A percentile compares a stretch with the other conserved stretches of the same genome.
Evolutionary conservation across 2,797 vertebrate genomes (phyloP).

Genomic region (Darevskia mixta): DNA sequence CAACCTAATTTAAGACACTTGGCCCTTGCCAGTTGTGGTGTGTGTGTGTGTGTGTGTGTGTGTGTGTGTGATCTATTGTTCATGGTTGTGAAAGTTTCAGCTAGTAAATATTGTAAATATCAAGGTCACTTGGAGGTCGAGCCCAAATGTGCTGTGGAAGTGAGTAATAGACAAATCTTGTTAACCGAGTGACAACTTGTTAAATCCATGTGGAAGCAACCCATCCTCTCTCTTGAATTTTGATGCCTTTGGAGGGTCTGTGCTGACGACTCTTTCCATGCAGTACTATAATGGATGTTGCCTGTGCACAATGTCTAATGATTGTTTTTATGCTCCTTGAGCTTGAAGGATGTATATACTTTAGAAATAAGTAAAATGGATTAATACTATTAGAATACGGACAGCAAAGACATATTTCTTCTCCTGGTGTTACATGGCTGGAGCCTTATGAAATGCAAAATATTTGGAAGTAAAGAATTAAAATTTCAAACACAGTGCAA

Average conservation of each 20-base stretch:
- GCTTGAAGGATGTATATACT: not conserved
- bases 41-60: too few relatives aligned
- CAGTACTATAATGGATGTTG: not conserved
- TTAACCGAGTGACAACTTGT: constrained; percentile 6
- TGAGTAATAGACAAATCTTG: not conserved
- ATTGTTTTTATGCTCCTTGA: constrained; percentile 9
- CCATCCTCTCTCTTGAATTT: not conserved
- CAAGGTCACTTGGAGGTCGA: constrained; percentile 39
- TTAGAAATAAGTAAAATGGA: not conserved
- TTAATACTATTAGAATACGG: not conserved
- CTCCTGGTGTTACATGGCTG: not conserved
- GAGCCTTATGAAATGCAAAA: not conserved
- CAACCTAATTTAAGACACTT: constrained; percentile 18
- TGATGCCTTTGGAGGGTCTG: not conserved
- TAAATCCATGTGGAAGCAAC: not conserved
- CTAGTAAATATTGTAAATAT: constrained; percentile 51
- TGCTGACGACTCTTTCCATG: constrained; percentile 8
- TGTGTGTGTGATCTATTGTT: constrained; percentile 48
- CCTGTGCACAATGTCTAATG: not conserved
- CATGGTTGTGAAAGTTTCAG: constrained; percentile 52
- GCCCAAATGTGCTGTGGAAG: constrained; percentile 24
- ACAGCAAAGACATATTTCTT: not conserved
- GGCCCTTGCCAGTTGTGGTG: too few relatives aligned
- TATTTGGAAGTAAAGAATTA: not conserved
- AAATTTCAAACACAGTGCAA: not conserved